Base-by-base conservation (phyloP, 2,888 invertebrate genomes). In the Trissoscelio sp. region DNA sequence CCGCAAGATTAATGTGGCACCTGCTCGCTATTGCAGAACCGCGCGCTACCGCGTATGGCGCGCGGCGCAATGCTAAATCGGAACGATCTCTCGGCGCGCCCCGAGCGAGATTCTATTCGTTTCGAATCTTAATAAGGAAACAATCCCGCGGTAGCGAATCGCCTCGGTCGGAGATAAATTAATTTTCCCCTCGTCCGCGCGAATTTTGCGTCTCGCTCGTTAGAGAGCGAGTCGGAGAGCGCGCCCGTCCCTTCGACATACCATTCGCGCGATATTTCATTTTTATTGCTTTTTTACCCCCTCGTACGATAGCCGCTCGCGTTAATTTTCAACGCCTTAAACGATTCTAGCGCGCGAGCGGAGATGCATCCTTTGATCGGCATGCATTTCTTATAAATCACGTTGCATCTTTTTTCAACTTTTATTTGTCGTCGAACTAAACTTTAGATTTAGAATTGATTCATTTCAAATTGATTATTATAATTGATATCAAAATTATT, bases 1-100 rank as follows among this genome's bases (percentile, higher is more conserved):
- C 83, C 75, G 84, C 66, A 84, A 87, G 87, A 87, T 87, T 87
- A 86, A 87, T 87, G 87, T 83, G 84, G 85, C 85, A 87, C 87
- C 85, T 87, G 87, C 84, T 83, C 78, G 85, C 85, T 85, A 84
- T 83, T 85, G 85, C 84, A 81, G 81, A 79, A 78, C 83, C 73
- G 79, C 83, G 72, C 80, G 67, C 72, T 58, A 75, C 70, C 78
- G 77, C 80, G 75, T 64, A 69, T 57, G 75, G 75, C 73, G 66
- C 42, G 79, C 73, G 74, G 2, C 24, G 24, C 24, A 48, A 64
- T 48, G 79, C 72, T 75, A 69, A 79, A 81, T 81, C 79, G 78
- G 64, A 81, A 74, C 77, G 81, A 83, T 83, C 81, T 81, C 79
- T 72, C 67, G 77, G 58, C 77, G 64, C 48, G 78, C 77, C 78